Evolutionary conservation across 2,888 invertebrate species (phyloP).

Genomic region (Synergus itoensis): DNA sequence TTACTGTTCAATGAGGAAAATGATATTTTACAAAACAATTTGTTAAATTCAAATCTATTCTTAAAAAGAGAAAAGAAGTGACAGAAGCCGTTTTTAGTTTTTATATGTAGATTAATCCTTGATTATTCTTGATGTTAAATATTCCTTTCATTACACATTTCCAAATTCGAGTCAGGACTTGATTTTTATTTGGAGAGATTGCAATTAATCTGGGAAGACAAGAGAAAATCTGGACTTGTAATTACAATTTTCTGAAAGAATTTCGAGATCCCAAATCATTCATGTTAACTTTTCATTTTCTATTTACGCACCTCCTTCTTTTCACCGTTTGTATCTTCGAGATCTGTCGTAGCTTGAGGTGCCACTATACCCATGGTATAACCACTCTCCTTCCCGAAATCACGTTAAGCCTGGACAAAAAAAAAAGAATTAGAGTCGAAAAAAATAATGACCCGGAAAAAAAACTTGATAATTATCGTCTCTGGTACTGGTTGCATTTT

Average conservation of each 20-base stretch:
- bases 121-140: not conserved
- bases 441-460: slow-evolving; percentile 19
- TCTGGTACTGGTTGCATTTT: slow-evolving; percentile 30
- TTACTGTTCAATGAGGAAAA: too few relatives aligned
- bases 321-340: slow-evolving; percentile 43
- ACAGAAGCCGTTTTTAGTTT: not conserved
- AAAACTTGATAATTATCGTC: not conserved
- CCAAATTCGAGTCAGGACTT: slow-evolving; percentile 3
- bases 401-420: slow-evolving; percentile 61
- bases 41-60: too few relatives aligned
- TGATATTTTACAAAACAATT: too few relatives aligned
- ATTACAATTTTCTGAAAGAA: not conserved
- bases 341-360: slow-evolving; percentile 69
- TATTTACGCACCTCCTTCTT: slow-evolving; percentile 37
- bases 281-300: slow-evolving; percentile 39
- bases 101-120: not conserved
- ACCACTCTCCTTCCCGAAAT: slow-evolving; percentile 67
- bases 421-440: slow-evolving; percentile 20
- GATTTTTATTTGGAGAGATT: not conserved
- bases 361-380: slow-evolving; percentile 76
- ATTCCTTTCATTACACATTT: slow-evolving; percentile 43
- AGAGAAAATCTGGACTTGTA: not conserved
- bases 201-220: not conserved
- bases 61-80: too few relatives aligned
- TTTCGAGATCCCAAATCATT: slow-evolving; percentile 26